These are phyloP conservation scores for Rhorus exstirpatorius DNA, from an alignment of 2,888 invertebrate species.

Conservation along the genomic window DNA sequence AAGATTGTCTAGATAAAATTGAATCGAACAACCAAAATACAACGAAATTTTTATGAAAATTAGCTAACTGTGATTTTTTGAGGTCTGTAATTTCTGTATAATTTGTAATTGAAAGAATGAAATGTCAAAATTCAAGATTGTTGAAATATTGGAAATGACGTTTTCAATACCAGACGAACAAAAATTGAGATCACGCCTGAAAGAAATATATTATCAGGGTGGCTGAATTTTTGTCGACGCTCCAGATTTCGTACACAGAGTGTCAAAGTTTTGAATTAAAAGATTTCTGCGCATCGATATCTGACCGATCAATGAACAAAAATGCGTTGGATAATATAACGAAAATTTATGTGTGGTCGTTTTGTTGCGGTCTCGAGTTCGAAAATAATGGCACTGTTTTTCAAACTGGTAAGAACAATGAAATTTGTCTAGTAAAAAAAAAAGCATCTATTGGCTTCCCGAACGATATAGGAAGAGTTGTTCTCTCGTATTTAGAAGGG, in stretches of 20 bases:
- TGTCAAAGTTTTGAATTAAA: too few relatives aligned
- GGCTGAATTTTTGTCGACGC: too few relatives aligned
- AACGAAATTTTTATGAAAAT: background rate
- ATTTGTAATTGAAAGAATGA: background rate
- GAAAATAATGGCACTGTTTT: slow-evolving; percentile 2
- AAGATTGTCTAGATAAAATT: background rate
- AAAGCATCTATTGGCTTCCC: background rate
- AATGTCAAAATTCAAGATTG: background rate
- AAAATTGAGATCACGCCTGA: too few relatives aligned
- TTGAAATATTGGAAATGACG: too few relatives aligned
- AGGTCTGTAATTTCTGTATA: background rate
- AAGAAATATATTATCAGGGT: too few relatives aligned
- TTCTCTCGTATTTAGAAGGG: background rate
- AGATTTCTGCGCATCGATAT: too few relatives aligned
- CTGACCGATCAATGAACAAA: too few relatives aligned
- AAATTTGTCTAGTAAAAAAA: background rate
- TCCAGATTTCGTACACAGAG: too few relatives aligned
- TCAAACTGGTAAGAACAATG: background rate
- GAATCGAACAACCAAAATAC: background rate
- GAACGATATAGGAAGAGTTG: background rate
- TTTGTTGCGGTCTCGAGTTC: background rate
- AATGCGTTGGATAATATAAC: too few relatives aligned
- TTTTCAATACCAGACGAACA: too few relatives aligned
- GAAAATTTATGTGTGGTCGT: too few relatives aligned
- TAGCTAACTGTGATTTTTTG: background rate